Evolutionary conservation across 2,797 vertebrate species (phyloP).

Genomic region (Acipenser oxyrinchus): DNA sequence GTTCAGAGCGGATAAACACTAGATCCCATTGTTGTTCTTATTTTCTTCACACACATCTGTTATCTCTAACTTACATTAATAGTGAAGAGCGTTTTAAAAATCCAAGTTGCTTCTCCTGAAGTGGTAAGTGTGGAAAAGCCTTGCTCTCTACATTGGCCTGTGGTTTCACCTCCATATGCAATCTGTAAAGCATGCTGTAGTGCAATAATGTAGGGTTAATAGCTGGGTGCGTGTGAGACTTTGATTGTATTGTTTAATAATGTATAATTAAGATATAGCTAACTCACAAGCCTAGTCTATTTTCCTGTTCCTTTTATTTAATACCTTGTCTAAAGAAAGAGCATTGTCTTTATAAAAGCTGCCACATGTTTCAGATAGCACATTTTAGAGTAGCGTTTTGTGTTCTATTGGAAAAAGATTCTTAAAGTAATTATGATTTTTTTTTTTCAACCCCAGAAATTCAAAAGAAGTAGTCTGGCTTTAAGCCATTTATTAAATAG

Average conservation of each 20-base stretch:
- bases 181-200: too few relatives aligned
- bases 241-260: too few relatives aligned
- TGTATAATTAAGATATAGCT: too few relatives aligned
- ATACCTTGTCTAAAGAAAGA: too few relatives aligned
- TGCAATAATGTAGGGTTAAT: too few relatives aligned
- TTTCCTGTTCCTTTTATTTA: too few relatives aligned
- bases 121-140: not conserved
- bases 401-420: not conserved
- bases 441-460: not conserved
- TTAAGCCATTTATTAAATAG: not conserved
- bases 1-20: slow-evolving; percentile 23
- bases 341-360: too few relatives aligned
- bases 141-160: not conserved
- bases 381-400: too few relatives aligned
- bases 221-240: too few relatives aligned
- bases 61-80: slow-evolving; percentile 8
- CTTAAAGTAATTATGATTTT: too few relatives aligned
- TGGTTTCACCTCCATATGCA: not conserved
- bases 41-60: slow-evolving; percentile 5
- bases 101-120: not conserved
- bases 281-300: too few relatives aligned
- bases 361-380: too few relatives aligned
- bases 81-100: not conserved
- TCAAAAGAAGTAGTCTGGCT: not conserved
- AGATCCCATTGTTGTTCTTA: slow-evolving; percentile 11